These are phyloP conservation scores for Anolis sagrei DNA, from an alignment of 2,113 vertebrate genomes.

Conservation along the genomic window DNA sequence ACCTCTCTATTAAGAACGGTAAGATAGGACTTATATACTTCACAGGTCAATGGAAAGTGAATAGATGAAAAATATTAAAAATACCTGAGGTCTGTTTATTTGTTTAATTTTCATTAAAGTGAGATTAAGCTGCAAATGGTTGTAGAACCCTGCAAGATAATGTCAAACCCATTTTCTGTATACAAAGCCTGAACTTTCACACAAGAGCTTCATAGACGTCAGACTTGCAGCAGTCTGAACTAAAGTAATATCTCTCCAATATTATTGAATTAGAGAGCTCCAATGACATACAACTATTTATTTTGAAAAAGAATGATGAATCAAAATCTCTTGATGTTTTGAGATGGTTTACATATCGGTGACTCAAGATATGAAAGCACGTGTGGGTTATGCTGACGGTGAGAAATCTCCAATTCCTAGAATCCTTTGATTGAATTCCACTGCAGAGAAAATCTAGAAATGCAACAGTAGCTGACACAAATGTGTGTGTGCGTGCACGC, in stretches of 20 bases:
- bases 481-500: not conserved
- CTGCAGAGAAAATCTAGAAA: not conserved
- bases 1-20: not conserved
- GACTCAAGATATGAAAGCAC: not conserved
- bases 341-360: too few species aligned
- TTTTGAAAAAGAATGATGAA: not conserved
- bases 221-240: not conserved
- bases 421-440: not conserved
- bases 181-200: not conserved
- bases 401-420: not conserved
- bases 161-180: not conserved
- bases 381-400: not conserved
- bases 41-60: not conserved
- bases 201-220: not conserved
- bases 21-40: not conserved
- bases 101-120: not conserved
- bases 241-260: not conserved
- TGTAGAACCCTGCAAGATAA: slow-evolving; percentile 32
- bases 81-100: not conserved
- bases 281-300: not conserved
- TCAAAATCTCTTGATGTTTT: not conserved
- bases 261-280: not conserved
- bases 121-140: not conserved
- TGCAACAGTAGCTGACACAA: not conserved
- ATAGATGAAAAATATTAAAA: slow-evolving; percentile 1